Percentiles rank a stretch among this genome's conserved stretches.
These are phyloP conservation scores for Apamea sordens DNA, from an alignment of 2,888 invertebrate genomes.

Conservation along the genomic window DNA sequence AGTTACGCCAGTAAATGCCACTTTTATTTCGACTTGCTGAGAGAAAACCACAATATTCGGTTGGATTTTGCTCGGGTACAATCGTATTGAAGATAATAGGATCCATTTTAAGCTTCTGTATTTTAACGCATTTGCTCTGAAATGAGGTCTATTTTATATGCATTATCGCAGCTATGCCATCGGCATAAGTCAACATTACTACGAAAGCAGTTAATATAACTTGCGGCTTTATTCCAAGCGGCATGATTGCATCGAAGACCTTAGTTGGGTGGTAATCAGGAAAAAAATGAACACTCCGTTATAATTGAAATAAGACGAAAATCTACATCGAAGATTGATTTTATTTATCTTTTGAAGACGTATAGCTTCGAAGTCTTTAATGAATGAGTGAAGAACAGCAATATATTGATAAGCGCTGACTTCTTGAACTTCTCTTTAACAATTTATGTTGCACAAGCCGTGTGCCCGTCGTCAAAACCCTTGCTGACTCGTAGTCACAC, in stretches of 20 bases:
- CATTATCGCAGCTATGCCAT: conserved; percentile 1
- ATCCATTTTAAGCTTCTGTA: conserved; percentile 28
- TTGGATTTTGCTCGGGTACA: conserved; percentile 33
- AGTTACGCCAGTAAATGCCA: conserved; percentile 57
- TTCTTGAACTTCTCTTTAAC: not conserved
- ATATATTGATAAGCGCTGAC: too few relatives aligned
- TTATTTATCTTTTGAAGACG: not conserved
- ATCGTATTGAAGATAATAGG: conserved; percentile 50
- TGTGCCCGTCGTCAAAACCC: not conserved
- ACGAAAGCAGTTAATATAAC: not conserved
- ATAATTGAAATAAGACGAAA: not conserved
- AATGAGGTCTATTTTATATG: conserved; percentile 1
- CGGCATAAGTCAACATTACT: conserved; percentile 8
- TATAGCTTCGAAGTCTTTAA: too few relatives aligned
- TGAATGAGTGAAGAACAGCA: too few relatives aligned
- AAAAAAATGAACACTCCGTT: not conserved
- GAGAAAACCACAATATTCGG: conserved; percentile 41
- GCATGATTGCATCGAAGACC: not conserved
- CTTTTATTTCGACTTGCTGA: conserved; percentile 57
- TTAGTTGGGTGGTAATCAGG: not conserved
- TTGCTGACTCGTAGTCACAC: too few relatives aligned
- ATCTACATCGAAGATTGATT: not conserved
- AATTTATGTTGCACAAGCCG: not conserved
- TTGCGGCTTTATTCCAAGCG: not conserved
- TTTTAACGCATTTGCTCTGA: conserved; percentile 18